Evolutionary conservation across 2,113 vertebrate genomes (phyloP), one percentile per base, ranked within the genome.

Genomic region (Lasiurus cinereus): DNA sequence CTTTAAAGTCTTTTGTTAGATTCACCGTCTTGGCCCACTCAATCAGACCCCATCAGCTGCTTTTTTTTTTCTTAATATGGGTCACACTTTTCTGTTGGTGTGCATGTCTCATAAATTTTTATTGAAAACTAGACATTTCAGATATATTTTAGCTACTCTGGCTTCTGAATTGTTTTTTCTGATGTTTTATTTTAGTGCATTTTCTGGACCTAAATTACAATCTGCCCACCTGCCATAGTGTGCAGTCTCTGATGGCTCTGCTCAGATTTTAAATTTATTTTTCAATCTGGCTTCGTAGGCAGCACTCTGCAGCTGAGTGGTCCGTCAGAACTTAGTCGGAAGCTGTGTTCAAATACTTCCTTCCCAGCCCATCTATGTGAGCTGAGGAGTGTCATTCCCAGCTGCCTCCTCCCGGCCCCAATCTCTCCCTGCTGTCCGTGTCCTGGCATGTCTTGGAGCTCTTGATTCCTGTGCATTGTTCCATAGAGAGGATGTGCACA

Each of bases 381-480:
- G 4, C 46, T 6, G 3, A 29, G 29, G 31, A 22, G 18, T 74
- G 74, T 73, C 12, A 0, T 12, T 11, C 9, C 6, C 0, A 8
- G 29, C 6, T 8, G 67, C 31, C 33, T 22, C 33, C 39, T 39
- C n/a, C 22, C 3, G 3, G 10, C 27, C 64, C 29, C 29, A 5
- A 3, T 24, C n/a, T 33, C 12, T 62, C 21, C 22, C 1, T 5
- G 27, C 39, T 29, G 6, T 16, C 12, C 1, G 3, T 10, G 36
- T 16, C 18, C 29, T 1, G 8, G 54, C 4, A 1, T 13, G 18
- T 66, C 56, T 5, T 5, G 27, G 29, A 19, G 76, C 16, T 19
- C 5, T 24, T 0, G 12, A n/a, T 2, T 8, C 36, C 1, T 0
- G n/a, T 52, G 7, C 33, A 0, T 1, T 0, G 4, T 21, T 78